phyloP scores from a whole-genome alignment of 2,888 invertebrate genomes.

The Tricholauxania praeusta region DNA sequence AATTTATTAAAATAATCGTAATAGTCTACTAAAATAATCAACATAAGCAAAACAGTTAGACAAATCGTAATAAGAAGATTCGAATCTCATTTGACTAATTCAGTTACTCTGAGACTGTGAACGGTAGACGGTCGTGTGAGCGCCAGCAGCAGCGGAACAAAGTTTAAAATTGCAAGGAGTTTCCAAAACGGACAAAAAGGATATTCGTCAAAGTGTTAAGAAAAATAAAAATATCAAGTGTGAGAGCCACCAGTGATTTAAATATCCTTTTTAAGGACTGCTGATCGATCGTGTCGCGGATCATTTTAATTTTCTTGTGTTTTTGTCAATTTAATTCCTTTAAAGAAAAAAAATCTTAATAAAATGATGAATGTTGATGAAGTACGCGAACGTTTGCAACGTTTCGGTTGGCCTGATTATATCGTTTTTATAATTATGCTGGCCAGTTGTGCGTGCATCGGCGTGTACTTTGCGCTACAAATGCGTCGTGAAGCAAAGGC shows the following conservation, averaged over 20 bases:
- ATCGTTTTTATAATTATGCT: constrained; percentile 83
- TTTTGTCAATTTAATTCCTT: background rate
- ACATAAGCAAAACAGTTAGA: constrained; percentile 27
- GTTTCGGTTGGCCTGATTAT: constrained; percentile 82
- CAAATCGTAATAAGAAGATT: constrained; percentile 50
- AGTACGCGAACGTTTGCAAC: constrained; percentile 71
- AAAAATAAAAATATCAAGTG: background rate
- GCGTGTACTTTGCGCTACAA: constrained; percentile 85
- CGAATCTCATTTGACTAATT: constrained; percentile 48
- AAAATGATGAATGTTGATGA: constrained; percentile 62
- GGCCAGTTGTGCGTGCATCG: constrained; percentile 80
- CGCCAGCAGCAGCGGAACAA: constrained; percentile 10
- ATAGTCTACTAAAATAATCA: background rate
- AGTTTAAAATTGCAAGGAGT: constrained; percentile 26
- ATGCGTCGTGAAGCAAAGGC: constrained; percentile 69
- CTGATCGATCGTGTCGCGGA: background rate
- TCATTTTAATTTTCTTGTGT: background rate
- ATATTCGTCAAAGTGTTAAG: background rate
- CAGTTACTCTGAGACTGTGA: constrained; percentile 50
- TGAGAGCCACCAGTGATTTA: background rate
- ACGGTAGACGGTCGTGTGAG: constrained; percentile 29
- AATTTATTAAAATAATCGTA: background rate
- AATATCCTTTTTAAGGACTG: constrained; percentile 1
- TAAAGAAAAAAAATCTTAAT: background rate
- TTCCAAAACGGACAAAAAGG: background rate